Evolutionary conservation across 1,140 invertebrate genomes (phyloP), one percentile per base, ranked within the genome.

Genomic region (Lethocerus indicus): DNA sequence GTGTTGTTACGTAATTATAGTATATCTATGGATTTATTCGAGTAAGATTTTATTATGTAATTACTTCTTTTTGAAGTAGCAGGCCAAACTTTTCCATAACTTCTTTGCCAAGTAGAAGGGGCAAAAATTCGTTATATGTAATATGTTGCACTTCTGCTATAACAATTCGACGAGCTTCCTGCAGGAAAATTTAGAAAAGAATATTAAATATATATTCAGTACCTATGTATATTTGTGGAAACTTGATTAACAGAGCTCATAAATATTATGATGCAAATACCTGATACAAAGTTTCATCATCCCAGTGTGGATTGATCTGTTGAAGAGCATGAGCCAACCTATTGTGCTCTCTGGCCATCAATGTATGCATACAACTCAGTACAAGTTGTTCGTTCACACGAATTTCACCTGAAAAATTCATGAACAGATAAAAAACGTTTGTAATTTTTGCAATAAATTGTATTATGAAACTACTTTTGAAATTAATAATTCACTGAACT

Each of bases 71-170:
- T 56, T 87, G 76, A 3, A 87, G 67, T 12, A 89, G 69, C 47
- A 90, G 67, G 39, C 83, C 86, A 61, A 91, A 90, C 64, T 91
- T 91, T 58, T 86, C 75, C 84, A 94, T 92, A 18, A 90, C 79
- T 55, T 93, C 85, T 65, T 90, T 90, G 13, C 92, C 91, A 4
- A 96, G 70, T 7, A 96, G 66, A 59, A 95, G 87, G 18, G 92
- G 92, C 44, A 97, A 65, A 65, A 90, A 97, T 67, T 96, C 90
- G 60, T 90, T 92, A 65, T 81, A 95, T 0, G 88, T 92, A 36
- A 96, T 83, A 58, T 95, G 89, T 63, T 96, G 90, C 43, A 91
- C 81, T 62, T 86, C 75, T 2, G 89, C 92, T 42, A 89, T 86
- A 42, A 85, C 78, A 57, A 97, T 90, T 37, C 87, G 73, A 53